Evolutionary conservation across 2,888 invertebrate genomes (phyloP).

Genomic region (Phortica magna): DNA sequence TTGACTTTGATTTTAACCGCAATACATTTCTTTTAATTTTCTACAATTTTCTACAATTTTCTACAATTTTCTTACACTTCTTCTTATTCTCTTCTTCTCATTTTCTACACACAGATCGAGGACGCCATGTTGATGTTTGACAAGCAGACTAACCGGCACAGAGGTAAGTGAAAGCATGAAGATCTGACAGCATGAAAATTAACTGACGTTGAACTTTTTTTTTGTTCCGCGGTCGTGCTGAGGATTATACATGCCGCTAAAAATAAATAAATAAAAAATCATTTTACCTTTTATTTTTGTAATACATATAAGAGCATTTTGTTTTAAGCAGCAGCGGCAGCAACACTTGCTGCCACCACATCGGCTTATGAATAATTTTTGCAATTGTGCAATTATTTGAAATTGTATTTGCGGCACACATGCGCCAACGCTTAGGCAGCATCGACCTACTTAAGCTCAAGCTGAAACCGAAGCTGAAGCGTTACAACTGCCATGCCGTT

Average conservation of each 20-base stretch:
- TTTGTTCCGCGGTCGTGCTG: too few species aligned
- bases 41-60: neutral
- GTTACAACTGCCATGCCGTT: neutral
- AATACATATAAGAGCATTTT: too few species aligned
- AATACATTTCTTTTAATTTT: neutral
- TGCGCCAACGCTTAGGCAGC: neutral
- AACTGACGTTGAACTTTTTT: too few species aligned
- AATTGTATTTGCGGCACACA: conserved; percentile 16
- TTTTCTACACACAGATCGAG: conserved; percentile 90
- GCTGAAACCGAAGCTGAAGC: neutral
- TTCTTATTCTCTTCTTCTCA: neutral
- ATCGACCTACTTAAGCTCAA: conserved; percentile 4
- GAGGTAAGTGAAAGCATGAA: conserved; percentile 85
- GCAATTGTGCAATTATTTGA: conserved; percentile 22
- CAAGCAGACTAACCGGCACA: conserved; percentile 99
- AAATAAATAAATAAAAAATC: too few species aligned
- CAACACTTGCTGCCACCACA: neutral
- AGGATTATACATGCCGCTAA: too few species aligned
- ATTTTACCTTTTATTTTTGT: too few species aligned
- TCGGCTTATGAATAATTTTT: conserved; percentile 14
- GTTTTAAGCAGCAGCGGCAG: neutral
- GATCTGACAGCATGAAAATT: neutral
- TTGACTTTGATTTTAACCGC: neutral
- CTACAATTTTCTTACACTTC: too few species aligned
- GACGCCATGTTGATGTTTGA: conserved; percentile 99